Evolutionary conservation across 2,113 vertebrate species (phyloP).

Genomic region (Ovis canadensis): DNA sequence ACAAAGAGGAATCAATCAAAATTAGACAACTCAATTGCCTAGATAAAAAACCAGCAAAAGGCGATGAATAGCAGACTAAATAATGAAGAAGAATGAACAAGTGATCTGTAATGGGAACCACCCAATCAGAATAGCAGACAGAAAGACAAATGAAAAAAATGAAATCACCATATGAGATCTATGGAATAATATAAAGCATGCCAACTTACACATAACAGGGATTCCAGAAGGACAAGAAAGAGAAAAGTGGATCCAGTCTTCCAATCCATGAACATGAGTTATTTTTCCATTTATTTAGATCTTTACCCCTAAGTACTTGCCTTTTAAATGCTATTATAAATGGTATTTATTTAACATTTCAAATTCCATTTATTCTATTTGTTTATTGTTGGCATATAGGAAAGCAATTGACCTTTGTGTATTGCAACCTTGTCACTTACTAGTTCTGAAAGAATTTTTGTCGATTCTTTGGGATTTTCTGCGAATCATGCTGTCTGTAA

Average conservation of each 20-base stretch:
- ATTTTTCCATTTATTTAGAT: not conserved
- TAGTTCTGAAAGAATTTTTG: not conserved
- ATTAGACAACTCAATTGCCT: not conserved
- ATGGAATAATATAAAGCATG: not conserved
- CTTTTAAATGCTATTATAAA: constrained; percentile 14
- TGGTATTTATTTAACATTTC: not conserved
- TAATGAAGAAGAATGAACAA: not conserved
- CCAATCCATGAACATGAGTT: not conserved
- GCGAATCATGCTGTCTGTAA: not conserved
- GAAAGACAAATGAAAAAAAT: not conserved
- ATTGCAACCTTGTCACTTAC: not conserved
- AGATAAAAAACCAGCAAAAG: not conserved
- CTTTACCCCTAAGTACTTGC: not conserved
- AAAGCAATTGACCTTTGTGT: not conserved
- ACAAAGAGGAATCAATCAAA: not conserved
- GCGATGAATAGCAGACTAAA: not conserved
- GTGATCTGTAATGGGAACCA: not conserved
- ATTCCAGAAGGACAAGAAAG: not conserved
- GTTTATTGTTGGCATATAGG: not conserved
- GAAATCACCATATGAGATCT: not conserved
- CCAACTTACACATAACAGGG: not conserved
- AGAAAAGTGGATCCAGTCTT: not conserved
- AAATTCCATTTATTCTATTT: constrained; percentile 4
- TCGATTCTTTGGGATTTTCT: not conserved
- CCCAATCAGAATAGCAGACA: not conserved